Evolutionary conservation across 1,140 invertebrate species (phyloP).

Genomic region (Drosophila lowei): DNA sequence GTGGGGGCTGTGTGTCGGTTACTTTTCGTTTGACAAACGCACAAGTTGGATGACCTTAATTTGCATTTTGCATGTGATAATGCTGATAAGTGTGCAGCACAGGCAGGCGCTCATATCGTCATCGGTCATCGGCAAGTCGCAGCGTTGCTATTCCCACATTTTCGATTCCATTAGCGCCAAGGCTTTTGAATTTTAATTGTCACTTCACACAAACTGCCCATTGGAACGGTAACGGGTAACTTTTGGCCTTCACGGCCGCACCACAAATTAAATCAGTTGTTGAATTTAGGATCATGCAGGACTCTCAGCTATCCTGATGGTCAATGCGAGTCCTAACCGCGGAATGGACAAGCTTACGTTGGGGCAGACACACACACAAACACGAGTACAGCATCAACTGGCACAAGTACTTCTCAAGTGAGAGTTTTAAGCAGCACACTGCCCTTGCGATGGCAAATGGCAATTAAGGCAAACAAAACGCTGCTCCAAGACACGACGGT

Average conservation of each 20-base stretch:
- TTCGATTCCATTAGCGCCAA: slow-evolving; percentile 34
- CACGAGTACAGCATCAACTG: slow-evolving; percentile 27
- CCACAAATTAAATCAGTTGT: no score
- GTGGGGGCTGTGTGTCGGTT: not conserved
- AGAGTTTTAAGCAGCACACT: slow-evolving; percentile 23
- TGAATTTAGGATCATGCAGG: no score
- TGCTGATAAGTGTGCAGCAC: slow-evolving; percentile 30
- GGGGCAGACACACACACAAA: slow-evolving; percentile 23
- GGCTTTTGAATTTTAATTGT: slow-evolving; percentile 29
- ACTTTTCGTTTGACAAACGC: slow-evolving; percentile 29
- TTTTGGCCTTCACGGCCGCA: not conserved
- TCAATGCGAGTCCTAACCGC: not conserved
- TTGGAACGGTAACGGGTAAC: not conserved
- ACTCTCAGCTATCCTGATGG: no score
- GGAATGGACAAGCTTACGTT: slow-evolving; percentile 4
- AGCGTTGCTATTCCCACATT: slow-evolving; percentile 18
- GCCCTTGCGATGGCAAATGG: not conserved
- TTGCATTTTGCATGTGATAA: slow-evolving; percentile 57
- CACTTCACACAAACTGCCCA: not conserved
- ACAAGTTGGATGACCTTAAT: slow-evolving; percentile 41
- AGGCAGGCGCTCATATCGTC: slow-evolving; percentile 16
- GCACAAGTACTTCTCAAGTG: slow-evolving; percentile 16
- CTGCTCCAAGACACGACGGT: not conserved
- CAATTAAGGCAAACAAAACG: slow-evolving; percentile 41
- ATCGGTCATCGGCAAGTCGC: slow-evolving; percentile 25